Conservation (phyloP, 2,797 vertebrate species). For the Hyperoplus immaculatus region DNA sequence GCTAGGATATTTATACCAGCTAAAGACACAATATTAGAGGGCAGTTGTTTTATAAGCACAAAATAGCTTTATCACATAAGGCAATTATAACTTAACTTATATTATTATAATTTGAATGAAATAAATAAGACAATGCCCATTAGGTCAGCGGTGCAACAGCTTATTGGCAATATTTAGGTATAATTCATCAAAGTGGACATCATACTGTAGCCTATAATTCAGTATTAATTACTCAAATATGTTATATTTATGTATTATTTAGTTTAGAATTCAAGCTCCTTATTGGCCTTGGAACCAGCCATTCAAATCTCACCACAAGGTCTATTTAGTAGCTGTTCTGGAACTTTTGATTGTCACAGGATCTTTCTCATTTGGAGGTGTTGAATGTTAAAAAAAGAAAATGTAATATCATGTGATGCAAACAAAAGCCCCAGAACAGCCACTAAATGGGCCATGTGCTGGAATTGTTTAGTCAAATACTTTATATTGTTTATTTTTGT, state of each 20-base stretch:
- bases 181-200: constrained; percentile 26
- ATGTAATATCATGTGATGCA: not conserved
- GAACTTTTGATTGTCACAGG: constrained; percentile 13
- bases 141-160: constrained; percentile 15
- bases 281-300: not conserved
- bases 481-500: constrained; percentile 4
- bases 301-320: not conserved
- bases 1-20: constrained; percentile 24
- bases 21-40: constrained; percentile 17
- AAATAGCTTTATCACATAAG: constrained; percentile 12
- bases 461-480: not conserved
- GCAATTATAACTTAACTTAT: constrained; percentile 14
- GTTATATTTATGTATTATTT: constrained; percentile 15
- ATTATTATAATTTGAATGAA: not conserved
- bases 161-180: constrained; percentile 35
- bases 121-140: not conserved
- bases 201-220: not conserved
- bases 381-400: not conserved
- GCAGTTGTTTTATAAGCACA: constrained; percentile 21
- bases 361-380: not conserved
- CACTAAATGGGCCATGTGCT: not conserved
- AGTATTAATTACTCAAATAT: constrained; percentile 30
- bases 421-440: not conserved
- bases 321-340: constrained; percentile 3
- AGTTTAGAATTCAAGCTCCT: constrained; percentile 2